Conservation (phyloP, 2,113 vertebrate species). For the Prochilodus magdalenae region DNA sequence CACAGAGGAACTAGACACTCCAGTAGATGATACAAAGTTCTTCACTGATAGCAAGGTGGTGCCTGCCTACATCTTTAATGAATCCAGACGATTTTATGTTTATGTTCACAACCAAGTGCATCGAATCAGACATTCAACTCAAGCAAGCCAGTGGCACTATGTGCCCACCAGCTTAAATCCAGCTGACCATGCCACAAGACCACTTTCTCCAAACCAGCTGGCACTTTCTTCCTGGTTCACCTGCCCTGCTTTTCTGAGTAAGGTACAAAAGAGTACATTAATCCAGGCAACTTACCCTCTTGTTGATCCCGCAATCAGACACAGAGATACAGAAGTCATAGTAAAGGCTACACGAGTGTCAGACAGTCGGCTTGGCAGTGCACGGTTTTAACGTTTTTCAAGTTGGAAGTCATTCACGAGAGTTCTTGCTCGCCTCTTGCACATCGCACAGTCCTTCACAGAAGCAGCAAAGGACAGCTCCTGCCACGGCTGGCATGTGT, state of each 20-base stretch:
- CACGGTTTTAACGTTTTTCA: slow-evolving; percentile 31
- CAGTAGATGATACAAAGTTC: not conserved
- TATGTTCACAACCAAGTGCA: slow-evolving; percentile 43
- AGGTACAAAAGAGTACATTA: not conserved
- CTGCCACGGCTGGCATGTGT: slow-evolving; percentile 28
- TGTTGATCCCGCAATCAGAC: slow-evolving; percentile 13
- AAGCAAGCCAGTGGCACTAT: slow-evolving; percentile 31
- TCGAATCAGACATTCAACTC: not conserved
- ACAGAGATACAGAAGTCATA: not conserved
- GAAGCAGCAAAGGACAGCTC: not conserved
- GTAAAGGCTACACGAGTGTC: not conserved
- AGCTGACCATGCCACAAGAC: slow-evolving; percentile 17
- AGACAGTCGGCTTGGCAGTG: not conserved
- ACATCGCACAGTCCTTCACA: slow-evolving; percentile 34
- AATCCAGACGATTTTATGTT: slow-evolving; percentile 28
- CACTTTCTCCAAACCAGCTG: not conserved
- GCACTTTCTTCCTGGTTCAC: slow-evolving; percentile 8
- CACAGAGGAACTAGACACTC: not conserved
- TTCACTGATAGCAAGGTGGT: slow-evolving; percentile 7
- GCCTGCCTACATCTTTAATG: slow-evolving; percentile 30
- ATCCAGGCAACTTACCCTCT: not conserved
- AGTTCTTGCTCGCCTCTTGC: not conserved
- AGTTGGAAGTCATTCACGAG: not conserved
- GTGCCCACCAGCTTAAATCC: slow-evolving; percentile 28
- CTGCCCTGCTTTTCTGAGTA: too few species aligned